Base-by-base conservation (phyloP, 1,140 invertebrate species). In the Lasioglossum baleicum region DNA sequence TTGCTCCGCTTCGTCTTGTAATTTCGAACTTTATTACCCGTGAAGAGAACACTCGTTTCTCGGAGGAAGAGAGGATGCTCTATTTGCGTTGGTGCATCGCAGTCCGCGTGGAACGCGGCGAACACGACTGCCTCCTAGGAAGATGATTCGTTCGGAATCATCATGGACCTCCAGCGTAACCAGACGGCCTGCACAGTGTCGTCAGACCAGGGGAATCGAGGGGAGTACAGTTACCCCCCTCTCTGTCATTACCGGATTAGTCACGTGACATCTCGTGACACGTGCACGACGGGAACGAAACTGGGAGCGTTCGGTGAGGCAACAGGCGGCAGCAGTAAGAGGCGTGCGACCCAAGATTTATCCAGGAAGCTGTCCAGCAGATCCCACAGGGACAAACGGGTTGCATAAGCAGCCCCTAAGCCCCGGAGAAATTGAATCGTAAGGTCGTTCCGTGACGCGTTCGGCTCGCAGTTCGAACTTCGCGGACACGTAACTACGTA, bases 381-480 rank as follows among this genome's bases (percentile, higher is more conserved):
- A 60, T 71, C 58, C 26, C 48, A 2, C 11, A 7, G 17, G 44
- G 13, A 51, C 11, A 65, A 64, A 26, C 56, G 10, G 15, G 20
- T 79, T 72, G 72, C 35, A n/a, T 72, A 79, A 79, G 31, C n/a
- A 44, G 11, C 10, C 58, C 15, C 22, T 7, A 8, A 42, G 20
- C 48, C 11, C 48, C 7, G 13, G 77, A 80, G 77, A 74, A 67
- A 80, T 67, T 75, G 70, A 74, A 74, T 80, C 71, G 67, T 80
- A 80, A 75, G 71, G 64, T 80, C 77, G 42, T 48, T 35, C 53
- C 63, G 70, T 58, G 61, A 74, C 61, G 76, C 42, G 35, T 65
- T 22, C 40, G 15, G 56, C 44, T 35, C 26, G 66, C 53, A n/a
- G 61, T 10, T 35, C 51, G 42, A 64, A 72, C 70, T 64, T 56